phyloP scores from a whole-genome alignment of 2,113 vertebrate genomes.

The Oxyruncus cristatus region DNA sequence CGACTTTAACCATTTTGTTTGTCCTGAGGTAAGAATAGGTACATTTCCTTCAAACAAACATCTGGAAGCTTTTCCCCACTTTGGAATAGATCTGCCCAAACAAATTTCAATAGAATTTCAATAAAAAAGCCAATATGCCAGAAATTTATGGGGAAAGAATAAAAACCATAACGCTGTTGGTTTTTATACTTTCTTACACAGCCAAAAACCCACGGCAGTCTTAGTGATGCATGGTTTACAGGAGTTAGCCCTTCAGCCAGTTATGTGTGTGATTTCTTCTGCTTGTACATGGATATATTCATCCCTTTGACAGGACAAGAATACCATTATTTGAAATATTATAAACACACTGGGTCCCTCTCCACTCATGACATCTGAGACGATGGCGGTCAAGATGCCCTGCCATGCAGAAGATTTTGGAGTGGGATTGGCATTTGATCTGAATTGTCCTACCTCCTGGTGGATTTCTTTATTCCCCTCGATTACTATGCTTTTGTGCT shows the following conservation, averaged over 20 bases:
- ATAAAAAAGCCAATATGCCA: neutral
- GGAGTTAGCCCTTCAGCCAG: neutral
- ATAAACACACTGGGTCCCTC: neutral
- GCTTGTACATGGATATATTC: neutral
- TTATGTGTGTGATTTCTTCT: neutral
- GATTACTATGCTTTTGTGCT: neutral
- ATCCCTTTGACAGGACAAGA: neutral
- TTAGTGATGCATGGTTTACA: neutral
- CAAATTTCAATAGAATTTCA: neutral
- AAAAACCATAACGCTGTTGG: accelerated
- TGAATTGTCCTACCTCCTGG: neutral
- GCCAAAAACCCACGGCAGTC: neutral
- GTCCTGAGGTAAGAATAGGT: neutral
- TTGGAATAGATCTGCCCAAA: neutral
- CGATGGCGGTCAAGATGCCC: neutral
- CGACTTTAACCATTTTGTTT: neutral
- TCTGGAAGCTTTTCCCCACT: accelerated
- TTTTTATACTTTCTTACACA: neutral
- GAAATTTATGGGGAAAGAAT: neutral
- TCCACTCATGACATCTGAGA: neutral
- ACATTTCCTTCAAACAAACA: neutral
- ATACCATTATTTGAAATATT: neutral
- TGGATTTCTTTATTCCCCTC: neutral
- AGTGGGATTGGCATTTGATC: neutral
- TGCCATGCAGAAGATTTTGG: neutral